Evolutionary conservation across 1,140 invertebrate genomes (phyloP).

Genomic region (Drosophila ironensis): DNA sequence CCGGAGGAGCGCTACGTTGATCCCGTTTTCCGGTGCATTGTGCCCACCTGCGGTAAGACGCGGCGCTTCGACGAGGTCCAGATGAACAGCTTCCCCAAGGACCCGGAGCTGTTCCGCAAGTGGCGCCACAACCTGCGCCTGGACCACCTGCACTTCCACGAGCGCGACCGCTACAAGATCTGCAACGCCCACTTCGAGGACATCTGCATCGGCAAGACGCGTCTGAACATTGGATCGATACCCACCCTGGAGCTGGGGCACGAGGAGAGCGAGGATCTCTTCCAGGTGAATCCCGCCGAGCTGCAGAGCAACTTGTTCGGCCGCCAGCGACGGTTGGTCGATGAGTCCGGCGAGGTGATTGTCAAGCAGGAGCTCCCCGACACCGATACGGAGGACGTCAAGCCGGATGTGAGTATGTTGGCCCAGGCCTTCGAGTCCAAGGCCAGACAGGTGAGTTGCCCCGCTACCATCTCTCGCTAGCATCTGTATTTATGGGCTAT

Average conservation of each 20-base stretch:
- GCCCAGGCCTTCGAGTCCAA: neutral
- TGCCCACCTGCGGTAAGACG: slow-evolving; percentile 74
- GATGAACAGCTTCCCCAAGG: slow-evolving; percentile 79
- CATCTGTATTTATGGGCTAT: no score
- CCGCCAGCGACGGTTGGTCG: slow-evolving; percentile 40
- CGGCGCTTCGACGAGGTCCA: slow-evolving; percentile 74
- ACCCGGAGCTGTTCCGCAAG: slow-evolving; percentile 49
- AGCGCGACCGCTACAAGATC: slow-evolving; percentile 76
- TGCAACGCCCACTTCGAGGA: slow-evolving; percentile 75
- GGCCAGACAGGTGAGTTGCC: slow-evolving; percentile 36
- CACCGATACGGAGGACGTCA: slow-evolving; percentile 33
- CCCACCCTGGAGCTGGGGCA: slow-evolving; percentile 70
- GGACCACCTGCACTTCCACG: slow-evolving; percentile 64
- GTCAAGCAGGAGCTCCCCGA: slow-evolving; percentile 45
- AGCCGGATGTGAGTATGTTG: slow-evolving; percentile 5
- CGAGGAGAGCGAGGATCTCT: slow-evolving; percentile 63
- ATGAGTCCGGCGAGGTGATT: neutral
- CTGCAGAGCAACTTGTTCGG: slow-evolving; percentile 68
- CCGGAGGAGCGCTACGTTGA: slow-evolving; percentile 65
- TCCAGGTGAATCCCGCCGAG: slow-evolving; percentile 61
- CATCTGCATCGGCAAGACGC: slow-evolving; percentile 72
- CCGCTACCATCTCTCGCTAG: no score
- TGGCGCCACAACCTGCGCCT: slow-evolving; percentile 72
- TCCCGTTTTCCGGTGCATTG: slow-evolving; percentile 71
- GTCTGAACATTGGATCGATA: slow-evolving; percentile 64